A percentile compares a stretch with the other conserved stretches of the same genome.
Evolutionary conservation across 1,140 invertebrate genomes (phyloP).

Genomic region (Drosophila lowei): DNA sequence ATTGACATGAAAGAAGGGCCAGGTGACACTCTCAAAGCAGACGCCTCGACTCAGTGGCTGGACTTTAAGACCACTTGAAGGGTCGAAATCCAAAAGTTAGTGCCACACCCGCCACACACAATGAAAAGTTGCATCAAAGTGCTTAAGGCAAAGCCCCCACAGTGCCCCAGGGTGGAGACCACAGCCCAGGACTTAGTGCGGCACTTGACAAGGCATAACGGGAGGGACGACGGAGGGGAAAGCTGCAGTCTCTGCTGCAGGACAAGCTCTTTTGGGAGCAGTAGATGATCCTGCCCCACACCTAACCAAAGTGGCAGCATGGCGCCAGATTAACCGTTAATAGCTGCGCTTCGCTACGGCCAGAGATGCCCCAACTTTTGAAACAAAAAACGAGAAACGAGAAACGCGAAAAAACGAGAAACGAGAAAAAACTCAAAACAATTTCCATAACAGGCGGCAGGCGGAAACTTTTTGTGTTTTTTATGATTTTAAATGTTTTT

Average conservation of each 20-base stretch:
- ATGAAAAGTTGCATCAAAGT: slow-evolving; percentile 43
- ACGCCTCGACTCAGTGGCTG: not conserved
- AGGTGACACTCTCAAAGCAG: not conserved
- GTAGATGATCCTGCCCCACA: slow-evolving; percentile 2
- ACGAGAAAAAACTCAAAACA: slow-evolving; percentile 31
- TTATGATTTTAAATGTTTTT: slow-evolving; percentile 49
- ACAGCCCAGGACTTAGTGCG: not conserved
- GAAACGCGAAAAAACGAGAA: slow-evolving; percentile 4
- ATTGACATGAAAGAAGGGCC: too few relatives aligned
- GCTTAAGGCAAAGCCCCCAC: slow-evolving; percentile 14
- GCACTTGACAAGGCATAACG: slow-evolving; percentile 39
- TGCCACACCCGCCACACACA: slow-evolving; percentile 14
- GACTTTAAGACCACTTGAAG: slow-evolving; percentile 22
- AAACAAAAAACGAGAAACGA: not conserved
- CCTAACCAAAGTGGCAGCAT: slow-evolving; percentile 32
- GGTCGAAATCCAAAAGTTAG: slow-evolving; percentile 43
- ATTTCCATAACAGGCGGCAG: slow-evolving; percentile 65
- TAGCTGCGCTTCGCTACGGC: slow-evolving; percentile 34
- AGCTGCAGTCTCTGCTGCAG: not conserved
- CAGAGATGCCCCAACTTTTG: slow-evolving; percentile 22
- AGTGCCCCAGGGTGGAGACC: slow-evolving; percentile 1
- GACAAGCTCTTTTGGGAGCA: not conserved
- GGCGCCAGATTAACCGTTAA: slow-evolving; percentile 70
- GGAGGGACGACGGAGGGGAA: not conserved
- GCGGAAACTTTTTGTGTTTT: slow-evolving; percentile 74